Conservation (phyloP, 53 echinoderm and acorn worm species). For the Luidia sarsii region DNA sequence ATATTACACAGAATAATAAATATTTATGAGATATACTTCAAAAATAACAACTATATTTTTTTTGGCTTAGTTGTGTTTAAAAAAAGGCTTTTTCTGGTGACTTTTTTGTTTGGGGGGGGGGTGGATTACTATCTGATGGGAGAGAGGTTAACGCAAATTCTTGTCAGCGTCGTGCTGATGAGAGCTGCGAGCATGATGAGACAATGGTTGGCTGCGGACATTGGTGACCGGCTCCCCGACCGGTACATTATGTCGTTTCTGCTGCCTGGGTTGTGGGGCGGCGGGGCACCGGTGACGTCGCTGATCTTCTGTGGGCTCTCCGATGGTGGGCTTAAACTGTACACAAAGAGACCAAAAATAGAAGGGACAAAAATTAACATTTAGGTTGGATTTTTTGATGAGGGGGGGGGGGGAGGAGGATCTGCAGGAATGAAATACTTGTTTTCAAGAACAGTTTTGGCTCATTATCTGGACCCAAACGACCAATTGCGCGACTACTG, state of each 20-base stretch:
- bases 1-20: constrained; percentile 39
- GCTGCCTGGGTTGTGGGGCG: constrained; percentile 13
- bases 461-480: background rate
- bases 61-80: constrained; percentile 37
- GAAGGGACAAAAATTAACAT: background rate
- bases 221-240: constrained; percentile 11
- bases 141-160: constrained; percentile 28
- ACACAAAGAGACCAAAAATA: background rate
- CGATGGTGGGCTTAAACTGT: constrained; percentile 16
- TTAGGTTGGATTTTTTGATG: background rate
- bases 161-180: constrained; percentile 3
- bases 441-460: background rate
- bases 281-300: background rate
- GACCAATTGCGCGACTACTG: background rate
- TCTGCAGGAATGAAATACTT: too few relatives aligned
- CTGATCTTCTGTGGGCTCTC: background rate
- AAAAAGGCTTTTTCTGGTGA: background rate
- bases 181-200: background rate
- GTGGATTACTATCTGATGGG: constrained; percentile 29
- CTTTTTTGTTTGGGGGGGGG: background rate
- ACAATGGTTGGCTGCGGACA: background rate
- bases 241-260: background rate
- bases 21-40: constrained; percentile 50
- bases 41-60: constrained; percentile 52
- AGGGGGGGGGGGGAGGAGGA: too few relatives aligned